A percentile compares a stretch with the other conserved stretches of the same genome.
Conservation (phyloP, 2,888 invertebrate genomes). For the Taphrorychus bicolor region DNA sequence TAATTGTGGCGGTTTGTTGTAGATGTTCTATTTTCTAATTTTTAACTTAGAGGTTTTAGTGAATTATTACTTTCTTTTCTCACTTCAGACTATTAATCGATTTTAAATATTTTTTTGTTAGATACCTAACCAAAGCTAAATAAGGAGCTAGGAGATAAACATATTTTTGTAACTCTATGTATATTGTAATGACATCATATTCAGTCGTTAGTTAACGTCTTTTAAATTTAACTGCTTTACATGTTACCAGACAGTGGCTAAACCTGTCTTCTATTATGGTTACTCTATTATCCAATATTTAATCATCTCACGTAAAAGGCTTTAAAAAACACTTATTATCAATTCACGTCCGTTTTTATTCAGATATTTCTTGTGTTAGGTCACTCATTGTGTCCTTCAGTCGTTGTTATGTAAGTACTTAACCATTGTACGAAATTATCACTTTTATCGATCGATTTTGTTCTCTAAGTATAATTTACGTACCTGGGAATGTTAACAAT, state of each 20-base stretch:
- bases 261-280: neutral
- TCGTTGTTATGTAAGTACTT: slow-evolving; percentile 9
- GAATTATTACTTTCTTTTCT: no score
- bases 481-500: neutral
- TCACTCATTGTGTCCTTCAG: slow-evolving; percentile 16
- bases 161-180: slow-evolving; percentile 2
- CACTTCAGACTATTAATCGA: neutral
- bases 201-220: no score
- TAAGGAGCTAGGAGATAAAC: neutral
- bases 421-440: no score
- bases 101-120: neutral
- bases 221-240: neutral
- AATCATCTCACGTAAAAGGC: slow-evolving; percentile 13
- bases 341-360: slow-evolving; percentile 8
- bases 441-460: no score
- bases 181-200: no score
- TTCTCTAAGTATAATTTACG: no score
- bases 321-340: slow-evolving; percentile 24
- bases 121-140: slow-evolving; percentile 3
- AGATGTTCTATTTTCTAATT: neutral
- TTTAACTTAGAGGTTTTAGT: no score
- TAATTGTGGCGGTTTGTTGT: neutral
- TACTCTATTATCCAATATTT: neutral
- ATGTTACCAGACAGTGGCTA: neutral
- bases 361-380: slow-evolving; percentile 7